Conservation (phyloP, 2,888 invertebrate genomes). For the Drosophila atripex region DNA sequence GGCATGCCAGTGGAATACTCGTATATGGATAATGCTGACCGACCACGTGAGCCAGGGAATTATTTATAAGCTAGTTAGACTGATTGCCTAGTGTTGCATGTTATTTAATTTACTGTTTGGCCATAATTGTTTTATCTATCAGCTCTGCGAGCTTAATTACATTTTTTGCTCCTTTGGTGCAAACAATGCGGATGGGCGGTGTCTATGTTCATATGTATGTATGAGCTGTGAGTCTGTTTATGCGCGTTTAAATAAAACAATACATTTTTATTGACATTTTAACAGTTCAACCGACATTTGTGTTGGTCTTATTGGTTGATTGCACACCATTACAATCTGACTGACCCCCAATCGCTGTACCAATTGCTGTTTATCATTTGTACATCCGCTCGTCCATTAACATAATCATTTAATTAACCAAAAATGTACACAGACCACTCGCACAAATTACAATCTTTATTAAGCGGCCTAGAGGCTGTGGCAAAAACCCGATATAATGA, state of each 20-base stretch:
- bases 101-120: conserved; percentile 66
- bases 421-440: conserved; percentile 51
- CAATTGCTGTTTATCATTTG: conserved; percentile 47
- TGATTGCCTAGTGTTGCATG: conserved; percentile 60
- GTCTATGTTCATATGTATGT: neutral
- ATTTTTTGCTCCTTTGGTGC: conserved; percentile 38
- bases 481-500: conserved; percentile 33
- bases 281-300: conserved; percentile 76
- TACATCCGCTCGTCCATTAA: conserved; percentile 76
- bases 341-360: conserved; percentile 31
- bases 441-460: conserved; percentile 54
- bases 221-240: conserved; percentile 16
- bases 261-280: conserved; percentile 78
- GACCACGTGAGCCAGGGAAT: conserved; percentile 46
- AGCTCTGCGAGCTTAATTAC: conserved; percentile 65
- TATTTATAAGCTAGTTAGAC: conserved; percentile 55
- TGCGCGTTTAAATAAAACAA: conserved; percentile 72
- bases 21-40: conserved; percentile 6
- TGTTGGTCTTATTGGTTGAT: conserved; percentile 68
- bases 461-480: conserved; percentile 42
- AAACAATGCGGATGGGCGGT: conserved; percentile 44
- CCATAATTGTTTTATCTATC: conserved; percentile 74
- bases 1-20: conserved; percentile 41
- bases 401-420: conserved; percentile 80
- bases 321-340: conserved; percentile 50